Base-by-base conservation (phyloP, 1,140 invertebrate genomes). In the Thaumetopoea pityocampa region DNA sequence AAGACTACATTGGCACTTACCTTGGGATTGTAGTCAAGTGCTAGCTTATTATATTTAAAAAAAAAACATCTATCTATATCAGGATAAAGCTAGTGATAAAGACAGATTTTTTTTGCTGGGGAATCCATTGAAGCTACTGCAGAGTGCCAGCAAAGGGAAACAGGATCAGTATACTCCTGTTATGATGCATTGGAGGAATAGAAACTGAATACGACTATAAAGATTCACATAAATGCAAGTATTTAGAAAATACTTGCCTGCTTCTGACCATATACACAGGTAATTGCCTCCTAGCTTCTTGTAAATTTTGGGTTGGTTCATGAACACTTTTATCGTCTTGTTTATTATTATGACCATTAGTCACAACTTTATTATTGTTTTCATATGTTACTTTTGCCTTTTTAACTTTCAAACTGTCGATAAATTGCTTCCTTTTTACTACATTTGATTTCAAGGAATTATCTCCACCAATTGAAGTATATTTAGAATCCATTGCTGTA, bases 401-500 rank as follows among this genome's bases (percentile, higher is more conserved):
- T 42, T 83, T 83, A 9, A 63, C 54, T 33, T 68, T 70, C 11
- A 72, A 23, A 28, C 66, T 62, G 42, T 63, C 52, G 10, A 48
- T 28, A n/a, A 16, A 10, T 11, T 36, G 22, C 7, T 45, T 64
- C 38, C 50, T 46, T 22, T 58, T 60, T 2, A 54, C 41, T 34
- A 52, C 37, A 38, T 61, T 19, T 47, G 47, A 8, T 59, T 51
- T 54, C 7, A 8, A 8, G 3, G 23, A 43, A 43, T 68, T 69
- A 32, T 45, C 48, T 14, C 45, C 55, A 14, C 60, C 71, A 34
- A 80, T 14, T 3, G 60, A 54, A 19, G 53, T 40, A 51, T 83
- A 83, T 54, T 81, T 83, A 19, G 79, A 83, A 70, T 83, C 79
- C 79, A 83, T 83, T 28, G 29, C 52, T 27, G 24, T 28, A 35